These are phyloP conservation scores for Lithobates pipiens DNA, from an alignment of 2,797 vertebrate genomes.

Conservation along the genomic window DNA sequence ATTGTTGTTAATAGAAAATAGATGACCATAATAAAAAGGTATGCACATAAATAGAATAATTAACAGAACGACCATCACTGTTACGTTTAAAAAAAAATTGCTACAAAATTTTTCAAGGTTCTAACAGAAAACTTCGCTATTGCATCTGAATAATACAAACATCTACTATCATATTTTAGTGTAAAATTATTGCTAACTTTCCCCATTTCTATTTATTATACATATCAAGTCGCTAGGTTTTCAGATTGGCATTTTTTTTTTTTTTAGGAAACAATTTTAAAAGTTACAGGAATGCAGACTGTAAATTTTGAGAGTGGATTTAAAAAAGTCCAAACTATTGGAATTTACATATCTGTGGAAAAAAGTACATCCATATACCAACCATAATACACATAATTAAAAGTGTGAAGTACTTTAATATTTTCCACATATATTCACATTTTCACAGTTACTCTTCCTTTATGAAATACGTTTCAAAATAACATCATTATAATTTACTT, in stretches of 20 bases:
- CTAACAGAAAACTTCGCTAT: conserved; percentile 22
- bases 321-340: background rate
- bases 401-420: no score
- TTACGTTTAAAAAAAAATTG: background rate
- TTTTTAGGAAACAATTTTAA: background rate
- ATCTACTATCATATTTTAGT: background rate
- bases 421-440: no score
- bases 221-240: background rate
- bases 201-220: background rate
- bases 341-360: background rate
- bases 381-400: background rate
- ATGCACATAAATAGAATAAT: background rate
- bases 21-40: background rate
- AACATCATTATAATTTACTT: background rate
- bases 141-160: conserved; percentile 20
- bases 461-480: no score
- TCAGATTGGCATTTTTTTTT: background rate
- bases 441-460: no score
- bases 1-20: conserved; percentile 4
- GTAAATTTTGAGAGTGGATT: background rate
- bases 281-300: background rate
- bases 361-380: background rate
- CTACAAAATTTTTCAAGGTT: conserved; percentile 21
- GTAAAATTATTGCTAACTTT: conserved; percentile 38
- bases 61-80: conserved; percentile 13